Evolutionary conservation across 2,888 invertebrate genomes (phyloP), one percentile per base, ranked within the genome.

Genomic region (Entomobrya proxima): DNA sequence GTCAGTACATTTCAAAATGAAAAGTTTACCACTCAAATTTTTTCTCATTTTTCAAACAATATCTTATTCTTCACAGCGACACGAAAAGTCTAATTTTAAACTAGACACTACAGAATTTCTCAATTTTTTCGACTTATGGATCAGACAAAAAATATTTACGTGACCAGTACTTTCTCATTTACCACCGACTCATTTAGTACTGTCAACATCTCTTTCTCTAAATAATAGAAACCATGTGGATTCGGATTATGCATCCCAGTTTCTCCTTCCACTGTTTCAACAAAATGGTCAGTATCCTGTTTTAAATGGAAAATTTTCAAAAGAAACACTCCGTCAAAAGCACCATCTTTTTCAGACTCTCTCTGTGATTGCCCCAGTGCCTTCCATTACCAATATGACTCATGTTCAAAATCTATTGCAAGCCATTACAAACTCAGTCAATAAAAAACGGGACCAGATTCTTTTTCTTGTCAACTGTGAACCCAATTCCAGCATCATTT

Each of bases 381-480:
- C 21, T 5, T 52, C 52, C 5, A 15, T 9, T 21, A 7, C 15
- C 3, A 35, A 18, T 15, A n/a, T n/a, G 15, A 11, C 44, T 1
- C 1, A 32, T 64, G 24, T 27, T 15, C 2, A 32, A 1, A 15
- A 44, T n/a, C 24, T 75, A 2, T 35, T 52, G 32, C 18, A 30
- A 32, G 9, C 11, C n/a, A 27, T 75, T 1, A 13, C 50, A 3
- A 5, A 50, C 35, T 50, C 35, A 4, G 13, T 11, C 11, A 11
- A 18, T 32, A 75, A 75, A 35, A 50, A 35, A 52, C 50, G 75
- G 6, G 75, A 75, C 50, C 18, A 50, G 7, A 52, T 75, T 52
- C n/a, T 75, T 2, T 52, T 75, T 27, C 11, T n/a, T 75, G 15
- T 32, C 75, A 6, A 9, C 32, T 0, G 50, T 52, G 35, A 6